Conservation (phyloP, 2,797 vertebrate genomes). For the Discoglossus pictus region DNA sequence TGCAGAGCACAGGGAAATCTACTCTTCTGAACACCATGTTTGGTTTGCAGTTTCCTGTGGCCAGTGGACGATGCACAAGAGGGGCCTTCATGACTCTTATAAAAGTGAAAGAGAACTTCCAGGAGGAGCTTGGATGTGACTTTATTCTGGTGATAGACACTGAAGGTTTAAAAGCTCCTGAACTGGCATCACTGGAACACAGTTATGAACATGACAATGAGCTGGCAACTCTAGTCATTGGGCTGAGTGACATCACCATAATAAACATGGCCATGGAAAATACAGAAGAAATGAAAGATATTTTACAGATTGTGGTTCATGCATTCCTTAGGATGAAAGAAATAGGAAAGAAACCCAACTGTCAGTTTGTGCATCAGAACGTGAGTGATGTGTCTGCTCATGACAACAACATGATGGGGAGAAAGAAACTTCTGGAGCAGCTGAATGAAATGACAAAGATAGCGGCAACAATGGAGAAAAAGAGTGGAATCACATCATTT, state of each 20-base stretch:
- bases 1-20: conserved; percentile 68
- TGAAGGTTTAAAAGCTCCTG: conserved; percentile 60
- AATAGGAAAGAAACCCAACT: conserved; percentile 57
- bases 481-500: conserved; percentile 42
- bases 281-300: conserved; percentile 56
- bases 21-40: conserved; percentile 73
- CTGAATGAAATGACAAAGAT: conserved; percentile 53
- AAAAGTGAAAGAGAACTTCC: conserved; percentile 63
- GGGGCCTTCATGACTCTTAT: conserved; percentile 69
- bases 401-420: conserved; percentile 54
- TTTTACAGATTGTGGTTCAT: conserved; percentile 61
- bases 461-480: conserved; percentile 57
- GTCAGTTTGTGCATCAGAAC: conserved; percentile 65
- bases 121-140: conserved; percentile 67
- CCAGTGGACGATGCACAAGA: conserved; percentile 59
- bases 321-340: conserved; percentile 62
- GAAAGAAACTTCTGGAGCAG: conserved; percentile 53
- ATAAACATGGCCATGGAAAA: conserved; percentile 61
- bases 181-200: conserved; percentile 50
- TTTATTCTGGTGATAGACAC: conserved; percentile 69
- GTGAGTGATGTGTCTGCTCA: conserved; percentile 46
- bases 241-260: conserved; percentile 64
- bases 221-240: conserved; percentile 64
- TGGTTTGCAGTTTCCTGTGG: conserved; percentile 69
- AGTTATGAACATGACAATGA: conserved; percentile 65